A percentile compares a stretch with the other conserved stretches of the same genome.
phyloP scores from a whole-genome alignment of 2,888 invertebrate genomes.

The Drosophila dives region DNA sequence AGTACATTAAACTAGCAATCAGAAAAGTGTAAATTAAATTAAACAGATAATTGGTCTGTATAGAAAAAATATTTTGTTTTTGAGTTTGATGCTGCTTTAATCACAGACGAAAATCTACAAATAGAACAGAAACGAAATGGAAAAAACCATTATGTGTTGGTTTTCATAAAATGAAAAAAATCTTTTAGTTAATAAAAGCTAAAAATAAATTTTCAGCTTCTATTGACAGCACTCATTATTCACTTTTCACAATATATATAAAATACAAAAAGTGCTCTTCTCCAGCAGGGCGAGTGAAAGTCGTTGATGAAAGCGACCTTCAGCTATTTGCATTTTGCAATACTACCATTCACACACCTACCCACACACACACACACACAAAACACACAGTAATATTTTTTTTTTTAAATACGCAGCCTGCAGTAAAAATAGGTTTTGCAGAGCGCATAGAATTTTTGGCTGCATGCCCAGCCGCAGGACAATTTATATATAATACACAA shows the following conservation, averaged over 20 bases:
- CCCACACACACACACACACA: neutral
- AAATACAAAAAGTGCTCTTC: neutral
- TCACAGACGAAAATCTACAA: neutral
- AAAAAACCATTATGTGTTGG: neutral
- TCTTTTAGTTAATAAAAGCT: neutral
- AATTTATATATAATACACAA: constrained; percentile 73
- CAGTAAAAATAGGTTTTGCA: constrained; percentile 25
- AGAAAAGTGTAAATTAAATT: neutral
- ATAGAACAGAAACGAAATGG: neutral
- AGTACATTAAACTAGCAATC: neutral
- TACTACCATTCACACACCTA: neutral
- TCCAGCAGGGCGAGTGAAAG: constrained; percentile 24
- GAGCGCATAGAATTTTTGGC: constrained; percentile 40
- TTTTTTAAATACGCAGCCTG: constrained; percentile 41
- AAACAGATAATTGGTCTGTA: neutral
- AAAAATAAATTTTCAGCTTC: neutral
- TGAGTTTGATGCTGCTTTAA: neutral
- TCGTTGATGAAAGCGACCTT: constrained; percentile 35
- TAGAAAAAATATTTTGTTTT: neutral
- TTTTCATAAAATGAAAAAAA: neutral
- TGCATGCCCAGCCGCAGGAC: constrained; percentile 72
- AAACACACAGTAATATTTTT: constrained; percentile 3
- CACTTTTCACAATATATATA: neutral
- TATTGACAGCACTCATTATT: neutral
- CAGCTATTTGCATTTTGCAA: constrained; percentile 36